Conservation (phyloP, 2,888 invertebrate species). For the Drosophila sordidula region DNA sequence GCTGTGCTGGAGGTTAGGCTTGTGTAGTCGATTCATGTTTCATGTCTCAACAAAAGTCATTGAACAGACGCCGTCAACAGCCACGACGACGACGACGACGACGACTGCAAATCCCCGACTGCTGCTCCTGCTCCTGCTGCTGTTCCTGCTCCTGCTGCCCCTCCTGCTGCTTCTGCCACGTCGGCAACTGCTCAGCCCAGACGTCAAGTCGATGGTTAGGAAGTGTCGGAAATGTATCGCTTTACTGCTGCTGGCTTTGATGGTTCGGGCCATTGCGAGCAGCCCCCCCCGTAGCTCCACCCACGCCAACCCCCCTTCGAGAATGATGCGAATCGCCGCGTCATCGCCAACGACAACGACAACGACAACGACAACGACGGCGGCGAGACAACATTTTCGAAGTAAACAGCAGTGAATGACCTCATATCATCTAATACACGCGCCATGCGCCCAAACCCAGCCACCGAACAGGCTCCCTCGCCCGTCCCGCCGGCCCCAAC, state of each 20-base stretch:
- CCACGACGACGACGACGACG: conserved; percentile 9
- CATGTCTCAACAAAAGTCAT: conserved; percentile 75
- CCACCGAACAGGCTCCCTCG: neutral
- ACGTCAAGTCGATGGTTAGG: conserved; percentile 64
- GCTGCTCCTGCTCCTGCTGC: conserved; percentile 1
- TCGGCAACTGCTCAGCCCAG: conserved; percentile 41
- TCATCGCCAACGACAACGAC: conserved; percentile 54
- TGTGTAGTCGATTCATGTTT: conserved; percentile 80
- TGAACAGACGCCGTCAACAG: conserved; percentile 70
- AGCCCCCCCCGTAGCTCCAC: neutral
- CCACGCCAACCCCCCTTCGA: conserved; percentile 3
- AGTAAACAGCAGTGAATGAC: conserved; percentile 83
- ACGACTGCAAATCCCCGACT: conserved; percentile 32
- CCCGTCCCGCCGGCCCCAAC: no score
- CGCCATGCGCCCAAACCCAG: conserved; percentile 76
- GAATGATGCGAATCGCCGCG: conserved; percentile 61
- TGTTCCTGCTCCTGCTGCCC: conserved; percentile 8
- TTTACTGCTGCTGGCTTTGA: conserved; percentile 30
- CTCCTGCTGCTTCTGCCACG: neutral
- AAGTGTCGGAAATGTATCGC: conserved; percentile 77
- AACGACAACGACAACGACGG: conserved; percentile 16
- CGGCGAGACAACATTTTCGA: conserved; percentile 81
- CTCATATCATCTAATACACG: conserved; percentile 83
- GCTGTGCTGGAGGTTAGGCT: conserved; percentile 34
- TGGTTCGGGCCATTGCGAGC: neutral